phyloP scores from a whole-genome alignment of 1,140 invertebrate species.

The Idris sp. region DNA sequence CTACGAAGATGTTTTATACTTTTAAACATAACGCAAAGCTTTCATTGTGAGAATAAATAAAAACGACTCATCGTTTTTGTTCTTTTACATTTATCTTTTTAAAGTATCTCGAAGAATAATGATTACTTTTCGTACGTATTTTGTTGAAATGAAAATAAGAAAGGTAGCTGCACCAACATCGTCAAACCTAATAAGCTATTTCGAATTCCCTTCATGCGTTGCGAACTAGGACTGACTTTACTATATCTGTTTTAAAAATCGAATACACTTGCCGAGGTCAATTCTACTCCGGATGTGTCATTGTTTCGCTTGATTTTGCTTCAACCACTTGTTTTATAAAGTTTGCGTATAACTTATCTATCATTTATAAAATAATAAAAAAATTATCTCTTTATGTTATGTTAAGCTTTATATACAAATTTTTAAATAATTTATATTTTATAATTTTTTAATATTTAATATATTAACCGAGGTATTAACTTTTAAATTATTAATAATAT shows the following conservation, averaged over 20 bases:
- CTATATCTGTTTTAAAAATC: constrained; percentile 28
- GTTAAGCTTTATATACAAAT: too few relatives aligned
- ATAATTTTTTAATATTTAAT: too few relatives aligned
- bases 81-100: constrained; percentile 7
- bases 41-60: constrained; percentile 10
- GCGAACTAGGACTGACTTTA: constrained; percentile 17
- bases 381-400: too few relatives aligned
- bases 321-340: too few relatives aligned
- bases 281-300: constrained; percentile 16
- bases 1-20: too few relatives aligned
- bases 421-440: too few relatives aligned
- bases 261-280: constrained; percentile 10
- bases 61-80: background rate
- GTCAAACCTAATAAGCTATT: constrained; percentile 27
- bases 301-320: constrained; percentile 10
- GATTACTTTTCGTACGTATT: constrained; percentile 14
- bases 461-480: too few relatives aligned
- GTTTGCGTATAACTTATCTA: too few relatives aligned
- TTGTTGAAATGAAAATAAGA: too few relatives aligned
- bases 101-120: constrained; percentile 13
- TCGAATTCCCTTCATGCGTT: constrained; percentile 15
- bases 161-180: too few relatives aligned
- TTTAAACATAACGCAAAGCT: constrained; percentile 13
- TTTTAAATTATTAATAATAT: too few relatives aligned
- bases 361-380: too few relatives aligned